Conservation (phyloP, 2,113 vertebrate species). For the Crotalus horridus region DNA sequence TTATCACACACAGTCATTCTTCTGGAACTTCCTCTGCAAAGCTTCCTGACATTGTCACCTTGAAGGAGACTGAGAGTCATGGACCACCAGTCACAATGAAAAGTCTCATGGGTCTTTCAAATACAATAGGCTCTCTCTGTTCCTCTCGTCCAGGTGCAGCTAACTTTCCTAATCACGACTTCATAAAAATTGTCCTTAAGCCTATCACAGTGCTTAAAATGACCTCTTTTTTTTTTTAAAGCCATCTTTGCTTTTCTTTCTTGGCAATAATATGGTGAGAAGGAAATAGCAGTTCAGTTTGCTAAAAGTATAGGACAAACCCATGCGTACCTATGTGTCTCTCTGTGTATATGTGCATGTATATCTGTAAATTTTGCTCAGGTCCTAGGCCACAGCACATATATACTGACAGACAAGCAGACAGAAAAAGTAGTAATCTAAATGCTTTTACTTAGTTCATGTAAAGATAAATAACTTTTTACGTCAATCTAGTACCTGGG, state of each 20-base stretch:
- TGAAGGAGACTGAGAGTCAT: background rate
- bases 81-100: background rate
- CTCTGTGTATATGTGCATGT: background rate
- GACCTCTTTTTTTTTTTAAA: background rate
- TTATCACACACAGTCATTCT: background rate
- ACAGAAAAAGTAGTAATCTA: background rate
- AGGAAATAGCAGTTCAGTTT: background rate
- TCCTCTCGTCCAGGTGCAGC: background rate
- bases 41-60: conserved; percentile 17
- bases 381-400: background rate
- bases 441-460: background rate
- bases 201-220: background rate
- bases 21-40: conserved; percentile 3
- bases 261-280: background rate
- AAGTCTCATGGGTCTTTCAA: background rate
- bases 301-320: background rate
- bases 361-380: background rate
- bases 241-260: background rate
- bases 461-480: background rate
- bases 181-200: background rate
- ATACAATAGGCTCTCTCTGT: background rate
- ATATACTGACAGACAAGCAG: background rate
- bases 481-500: background rate
- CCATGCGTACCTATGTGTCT: background rate
- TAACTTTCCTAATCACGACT: background rate